Evolutionary conservation across 2,797 vertebrate genomes (phyloP), one percentile per base, ranked within the genome.

Genomic region (Alosa sapidissima): DNA sequence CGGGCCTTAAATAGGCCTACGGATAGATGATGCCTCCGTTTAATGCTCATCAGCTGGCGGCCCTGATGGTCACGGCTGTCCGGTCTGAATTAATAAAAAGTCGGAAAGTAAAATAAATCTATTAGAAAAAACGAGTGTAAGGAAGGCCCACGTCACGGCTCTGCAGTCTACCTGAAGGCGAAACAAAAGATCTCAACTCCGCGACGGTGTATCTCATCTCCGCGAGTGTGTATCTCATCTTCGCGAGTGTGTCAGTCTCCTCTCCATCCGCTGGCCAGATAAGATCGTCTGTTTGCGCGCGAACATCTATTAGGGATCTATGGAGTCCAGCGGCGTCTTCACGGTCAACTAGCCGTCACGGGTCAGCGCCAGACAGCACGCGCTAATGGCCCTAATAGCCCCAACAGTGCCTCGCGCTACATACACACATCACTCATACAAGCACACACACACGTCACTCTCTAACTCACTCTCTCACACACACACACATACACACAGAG

Each of bases 381-480:
- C 85, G 10, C 86, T 88, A 90, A 92, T 89, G 88, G 87, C 55
- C 19, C 87, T 88, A 91, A 91, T 88, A 91, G 72, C 86, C 72
- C 72, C 36, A 36, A 78, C 72, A 78, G 14, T 78, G 41, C 36
- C 72, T 78, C 19, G 36, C 72, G 72, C 72, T 14, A 78, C 72
- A 78, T 72, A 72, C 72, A 78, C 41, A 47, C 72, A 78, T 78
- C 72, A 78, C 72, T 78, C 72, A 78, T 8, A 47, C 41, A 78
- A 41, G 41, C 41, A 78, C 72, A 78, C 41, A 47, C 28, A 5
- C 72, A 78, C 1, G 72, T 36, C 72, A 45, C 28, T 78, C 36
- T 47, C 72, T 21, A 2, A 60, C 72, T 45, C 72, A 45, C 72
- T 47, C 19, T 47, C 72, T 47, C 36, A 78, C 36, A 78, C 41